A percentile compares a stretch with the other conserved stretches of the same genome.
phyloP scores from a whole-genome alignment of 2,113 vertebrate species.

The Lamprotornis superbus region DNA sequence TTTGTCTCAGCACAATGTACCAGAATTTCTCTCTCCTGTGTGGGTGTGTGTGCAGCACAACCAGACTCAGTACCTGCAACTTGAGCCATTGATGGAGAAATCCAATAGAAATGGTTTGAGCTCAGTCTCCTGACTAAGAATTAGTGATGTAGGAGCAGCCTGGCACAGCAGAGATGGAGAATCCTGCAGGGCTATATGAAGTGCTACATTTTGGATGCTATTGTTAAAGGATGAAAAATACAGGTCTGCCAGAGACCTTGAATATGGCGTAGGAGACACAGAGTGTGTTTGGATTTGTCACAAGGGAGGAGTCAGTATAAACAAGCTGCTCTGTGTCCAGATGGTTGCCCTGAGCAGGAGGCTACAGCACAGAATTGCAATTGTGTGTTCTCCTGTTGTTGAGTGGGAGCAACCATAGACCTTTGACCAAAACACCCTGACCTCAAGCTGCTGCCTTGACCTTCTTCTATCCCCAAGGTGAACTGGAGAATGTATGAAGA shows the following conservation, averaged over 20 bases:
- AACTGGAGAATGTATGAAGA: neutral
- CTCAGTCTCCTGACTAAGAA: neutral
- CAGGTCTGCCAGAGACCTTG: neutral
- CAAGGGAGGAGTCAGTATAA: conserved; percentile 31
- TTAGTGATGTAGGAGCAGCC: neutral
- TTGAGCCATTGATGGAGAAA: neutral
- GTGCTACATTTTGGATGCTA: neutral
- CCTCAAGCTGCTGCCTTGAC: conserved; percentile 17
- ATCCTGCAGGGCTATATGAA: neutral
- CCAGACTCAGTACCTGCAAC: neutral
- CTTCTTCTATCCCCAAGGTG: neutral
- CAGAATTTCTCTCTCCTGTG: neutral
- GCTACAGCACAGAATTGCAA: neutral
- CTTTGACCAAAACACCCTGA: conserved; percentile 27
- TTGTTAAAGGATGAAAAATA: neutral
- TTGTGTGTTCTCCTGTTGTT: neutral
- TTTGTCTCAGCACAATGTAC: neutral
- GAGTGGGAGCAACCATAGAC: neutral
- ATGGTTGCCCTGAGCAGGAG: conserved; percentile 1
- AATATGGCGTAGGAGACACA: neutral
- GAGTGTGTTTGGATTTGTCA: conserved; percentile 38
- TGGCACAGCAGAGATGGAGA: neutral
- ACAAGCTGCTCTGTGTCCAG: conserved; percentile 2
- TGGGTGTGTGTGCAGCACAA: neutral
- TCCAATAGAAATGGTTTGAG: neutral